Evolutionary conservation across 2,113 vertebrate species (phyloP).

Genomic region (Chunga burmeisteri): DNA sequence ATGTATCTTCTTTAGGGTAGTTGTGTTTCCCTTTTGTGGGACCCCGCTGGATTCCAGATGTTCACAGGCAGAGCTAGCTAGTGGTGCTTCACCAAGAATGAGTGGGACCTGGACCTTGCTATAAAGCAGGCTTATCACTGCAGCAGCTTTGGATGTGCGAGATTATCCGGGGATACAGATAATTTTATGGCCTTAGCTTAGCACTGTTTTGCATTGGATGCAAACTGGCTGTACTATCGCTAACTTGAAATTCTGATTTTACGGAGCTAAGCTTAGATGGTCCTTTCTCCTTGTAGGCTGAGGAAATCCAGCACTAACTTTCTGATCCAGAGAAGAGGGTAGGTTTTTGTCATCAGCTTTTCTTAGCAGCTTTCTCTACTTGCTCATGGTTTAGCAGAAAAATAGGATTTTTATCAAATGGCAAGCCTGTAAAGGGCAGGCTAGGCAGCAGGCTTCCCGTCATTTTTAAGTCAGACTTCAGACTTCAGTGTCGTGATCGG

Average conservation of each 20-base stretch:
- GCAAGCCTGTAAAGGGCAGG: background rate
- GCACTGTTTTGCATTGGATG: background rate
- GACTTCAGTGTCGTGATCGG: accelerated
- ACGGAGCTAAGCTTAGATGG: background rate
- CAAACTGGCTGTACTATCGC: background rate
- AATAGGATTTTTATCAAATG: background rate
- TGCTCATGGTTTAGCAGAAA: background rate
- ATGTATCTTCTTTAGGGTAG: background rate
- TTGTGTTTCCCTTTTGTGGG: background rate
- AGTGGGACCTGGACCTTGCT: background rate
- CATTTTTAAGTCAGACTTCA: background rate
- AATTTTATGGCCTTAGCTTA: background rate
- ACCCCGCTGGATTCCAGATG: background rate
- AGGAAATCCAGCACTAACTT: background rate
- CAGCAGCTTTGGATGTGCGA: background rate
- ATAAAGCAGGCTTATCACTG: accelerated
- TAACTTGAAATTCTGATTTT: background rate
- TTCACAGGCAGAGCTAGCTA: background rate
- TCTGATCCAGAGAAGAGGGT: no score
- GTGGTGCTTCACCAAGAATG: background rate
- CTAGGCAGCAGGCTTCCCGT: background rate
- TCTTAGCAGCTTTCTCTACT: background rate
- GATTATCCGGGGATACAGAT: background rate
- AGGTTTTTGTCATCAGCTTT: background rate
- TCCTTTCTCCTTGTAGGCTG: background rate